Evolutionary conservation across 1,140 invertebrate species (phyloP), one percentile per base, ranked within the genome.

Genomic region (Amyelois transitella): DNA sequence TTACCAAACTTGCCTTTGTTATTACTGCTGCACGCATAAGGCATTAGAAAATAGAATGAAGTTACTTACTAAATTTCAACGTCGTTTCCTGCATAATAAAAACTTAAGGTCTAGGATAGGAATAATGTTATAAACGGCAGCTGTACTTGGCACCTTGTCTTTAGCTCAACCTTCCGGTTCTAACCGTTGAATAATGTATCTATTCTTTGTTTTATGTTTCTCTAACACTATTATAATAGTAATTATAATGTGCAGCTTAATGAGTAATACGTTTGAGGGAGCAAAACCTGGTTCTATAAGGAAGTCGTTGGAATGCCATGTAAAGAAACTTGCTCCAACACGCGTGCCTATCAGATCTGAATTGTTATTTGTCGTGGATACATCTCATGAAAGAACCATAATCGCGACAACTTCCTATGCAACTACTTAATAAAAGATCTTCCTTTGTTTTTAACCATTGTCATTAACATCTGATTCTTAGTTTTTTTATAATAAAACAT

Each of bases 111-210:
- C 47, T 45, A 63, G 28, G 21, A 55, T 45, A 63, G 28, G 21
- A 55, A 49, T 48, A 52, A 20, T 48, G 14, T 20, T 10, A 6
- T 3, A 47, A 47, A 47, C 55, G 62, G 68, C 82, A 86, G 82
- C 72, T 86, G 80, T 60, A 43, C 49, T 60, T 57, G 68, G 54
- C 79, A 86, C 80, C 79, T 84, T 86, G 77, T 75, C 10, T 32
- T 10, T 10, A 32, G 62, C 58, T 55, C 62, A 69, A 64, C 72
- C 75, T 81, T 82, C 79, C 75, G 75, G 65, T 71, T 74, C 62
- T 73, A 62, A 72, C 60, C 51, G 64, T 62, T 70, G 60, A 76
- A 72, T 81, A 70, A 76, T 74, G 73, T 73, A 81, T 81, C 69
- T 66, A 71, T 64, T 72, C 56, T 61, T 75, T 75, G 72, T 78